phyloP scores from a whole-genome alignment of 2,888 invertebrate genomes.

The Petrophora chlorosata region DNA sequence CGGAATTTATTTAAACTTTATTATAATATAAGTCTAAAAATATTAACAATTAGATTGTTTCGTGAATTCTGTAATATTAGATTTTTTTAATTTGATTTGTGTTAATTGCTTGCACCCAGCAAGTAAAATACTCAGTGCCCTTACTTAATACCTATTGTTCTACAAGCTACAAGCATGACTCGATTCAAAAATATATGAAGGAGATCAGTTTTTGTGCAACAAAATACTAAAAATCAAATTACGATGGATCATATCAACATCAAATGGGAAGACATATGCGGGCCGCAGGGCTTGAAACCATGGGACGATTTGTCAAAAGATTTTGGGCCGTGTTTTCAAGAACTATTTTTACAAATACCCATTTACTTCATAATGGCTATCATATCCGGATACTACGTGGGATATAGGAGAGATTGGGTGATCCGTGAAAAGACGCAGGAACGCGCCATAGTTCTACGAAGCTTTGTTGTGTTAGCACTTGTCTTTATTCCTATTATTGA shows the following conservation, averaged over 20 bases:
- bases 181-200: no score
- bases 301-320: constrained; percentile 89
- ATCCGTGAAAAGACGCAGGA: constrained; percentile 86
- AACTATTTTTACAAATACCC: constrained; percentile 91
- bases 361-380: constrained; percentile 88
- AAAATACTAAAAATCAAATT: background rate
- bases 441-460: constrained; percentile 86
- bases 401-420: constrained; percentile 86
- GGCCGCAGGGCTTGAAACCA: constrained; percentile 87
- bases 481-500: constrained; percentile 87
- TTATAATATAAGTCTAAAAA: no score
- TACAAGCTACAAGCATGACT: no score
- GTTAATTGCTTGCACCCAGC: no score
- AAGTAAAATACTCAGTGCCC: no score
- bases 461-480: constrained; percentile 85
- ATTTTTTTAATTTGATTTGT: no score
- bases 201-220: no score
- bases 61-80: no score
- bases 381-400: constrained; percentile 92
- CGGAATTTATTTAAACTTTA: no score
- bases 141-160: no score
- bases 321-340: constrained; percentile 93
- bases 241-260: constrained; percentile 51
- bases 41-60: no score
- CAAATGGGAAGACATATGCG: constrained; percentile 89